These are phyloP conservation scores for Lithophane leautieri DNA, from an alignment of 2,888 invertebrate species.

Conservation along the genomic window DNA sequence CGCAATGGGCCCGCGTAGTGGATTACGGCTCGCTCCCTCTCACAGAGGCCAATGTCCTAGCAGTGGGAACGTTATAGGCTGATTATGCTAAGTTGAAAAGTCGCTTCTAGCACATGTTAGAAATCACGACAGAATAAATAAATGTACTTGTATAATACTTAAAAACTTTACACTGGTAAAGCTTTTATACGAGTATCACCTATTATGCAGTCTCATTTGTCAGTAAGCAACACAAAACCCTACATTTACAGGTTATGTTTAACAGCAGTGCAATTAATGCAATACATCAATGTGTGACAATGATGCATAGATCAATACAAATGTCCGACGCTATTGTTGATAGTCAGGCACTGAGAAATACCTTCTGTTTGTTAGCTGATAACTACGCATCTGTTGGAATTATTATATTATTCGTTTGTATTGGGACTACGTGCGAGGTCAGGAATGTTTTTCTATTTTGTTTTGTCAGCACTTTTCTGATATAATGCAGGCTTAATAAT, in stretches of 20 bases:
- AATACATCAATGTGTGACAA: constrained; percentile 41
- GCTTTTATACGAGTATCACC: too few relatives aligned
- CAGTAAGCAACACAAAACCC: background rate
- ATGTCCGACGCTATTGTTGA: constrained; percentile 16
- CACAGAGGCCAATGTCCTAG: too few relatives aligned
- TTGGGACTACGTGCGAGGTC: background rate
- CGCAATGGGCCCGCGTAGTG: too few relatives aligned
- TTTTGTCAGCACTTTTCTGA: background rate
- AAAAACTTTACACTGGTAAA: background rate
- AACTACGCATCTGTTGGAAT: background rate
- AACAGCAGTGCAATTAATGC: constrained; percentile 29
- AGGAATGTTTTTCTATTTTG: background rate
- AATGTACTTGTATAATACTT: too few relatives aligned
- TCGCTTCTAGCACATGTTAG: background rate
- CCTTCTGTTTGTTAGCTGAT: constrained; percentile 14
- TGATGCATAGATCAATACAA: constrained; percentile 44
- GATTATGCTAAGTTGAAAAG: background rate
- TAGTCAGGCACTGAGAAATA: constrained; percentile 31
- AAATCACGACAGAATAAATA: background rate
- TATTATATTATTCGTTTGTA: background rate
- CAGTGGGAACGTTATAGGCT: too few relatives aligned
- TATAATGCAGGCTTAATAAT: background rate
- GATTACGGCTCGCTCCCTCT: too few relatives aligned
- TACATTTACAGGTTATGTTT: background rate
- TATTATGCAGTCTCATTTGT: background rate